A percentile compares a stretch with the other conserved stretches of the same genome.
These are phyloP conservation scores for Caenorhabditis angaria DNA, from an alignment of 2,888 invertebrate species.

Conservation along the genomic window DNA sequence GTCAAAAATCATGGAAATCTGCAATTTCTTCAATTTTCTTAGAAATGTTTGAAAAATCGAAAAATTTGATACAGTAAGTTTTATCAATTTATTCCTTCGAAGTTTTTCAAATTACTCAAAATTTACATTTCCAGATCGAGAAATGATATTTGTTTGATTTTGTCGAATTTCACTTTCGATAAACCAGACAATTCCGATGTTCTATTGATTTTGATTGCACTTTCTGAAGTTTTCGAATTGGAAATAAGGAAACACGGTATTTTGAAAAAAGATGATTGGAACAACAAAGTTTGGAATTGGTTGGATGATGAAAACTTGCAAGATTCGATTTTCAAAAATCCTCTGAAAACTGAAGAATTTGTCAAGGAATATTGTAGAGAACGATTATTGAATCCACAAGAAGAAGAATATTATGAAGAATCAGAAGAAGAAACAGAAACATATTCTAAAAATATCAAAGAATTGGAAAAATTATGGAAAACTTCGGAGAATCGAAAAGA, in stretches of 20 bases:
- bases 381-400: not conserved
- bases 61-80: not conserved
- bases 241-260: not conserved
- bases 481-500: conserved; percentile 13
- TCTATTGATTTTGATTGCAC: not conserved
- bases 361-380: not conserved
- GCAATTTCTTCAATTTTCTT: not conserved
- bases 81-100: not conserved
- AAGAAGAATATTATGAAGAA: too few species aligned
- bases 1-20: not conserved
- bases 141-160: not conserved
- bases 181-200: not conserved
- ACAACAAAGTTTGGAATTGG: not conserved
- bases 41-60: not conserved
- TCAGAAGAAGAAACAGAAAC: not conserved
- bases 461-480: conserved; percentile 30
- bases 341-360: not conserved
- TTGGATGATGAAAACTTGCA: not conserved
- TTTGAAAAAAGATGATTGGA: not conserved
- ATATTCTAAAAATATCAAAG: conserved; percentile 14
- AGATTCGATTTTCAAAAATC: not conserved
- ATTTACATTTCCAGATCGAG: not conserved
- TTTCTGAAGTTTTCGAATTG: not conserved
- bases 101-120: not conserved
- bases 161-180: not conserved